Conservation (phyloP, 2,113 vertebrate genomes). For the Calyptomena viridis region DNA sequence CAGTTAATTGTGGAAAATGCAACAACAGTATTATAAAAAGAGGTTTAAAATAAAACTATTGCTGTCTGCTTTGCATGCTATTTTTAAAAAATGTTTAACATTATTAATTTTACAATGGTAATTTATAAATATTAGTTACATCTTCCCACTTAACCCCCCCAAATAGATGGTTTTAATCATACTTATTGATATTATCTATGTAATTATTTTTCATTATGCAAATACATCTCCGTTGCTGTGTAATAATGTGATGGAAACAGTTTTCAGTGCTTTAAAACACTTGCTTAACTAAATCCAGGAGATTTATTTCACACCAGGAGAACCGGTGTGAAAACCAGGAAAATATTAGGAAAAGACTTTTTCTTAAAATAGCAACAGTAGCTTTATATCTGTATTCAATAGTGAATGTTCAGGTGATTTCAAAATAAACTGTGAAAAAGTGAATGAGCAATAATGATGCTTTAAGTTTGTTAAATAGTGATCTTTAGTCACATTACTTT, state of each 20-base stretch:
- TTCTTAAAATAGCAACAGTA: not conserved
- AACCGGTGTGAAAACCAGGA: not conserved
- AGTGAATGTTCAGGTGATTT: not conserved
- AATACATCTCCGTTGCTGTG: constrained; percentile 13
- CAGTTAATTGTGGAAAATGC: constrained; percentile 51
- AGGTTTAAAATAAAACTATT: constrained; percentile 50
- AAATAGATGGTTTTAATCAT: constrained; percentile 37
- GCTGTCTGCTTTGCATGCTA: not conserved
- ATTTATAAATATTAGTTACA: constrained; percentile 55
- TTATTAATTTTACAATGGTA: constrained; percentile 50
- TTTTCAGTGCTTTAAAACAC: not conserved
- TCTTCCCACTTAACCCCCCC: not conserved
- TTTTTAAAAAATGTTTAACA: not conserved
- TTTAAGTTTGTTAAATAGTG: not conserved
- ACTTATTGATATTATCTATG: constrained; percentile 46
- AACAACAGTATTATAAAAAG: not conserved
- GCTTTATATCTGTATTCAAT: not conserved
- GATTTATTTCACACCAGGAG: not conserved
- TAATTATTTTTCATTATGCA: constrained; percentile 66
- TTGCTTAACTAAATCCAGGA: not conserved
- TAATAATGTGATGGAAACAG: not conserved
- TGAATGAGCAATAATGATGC: not conserved
- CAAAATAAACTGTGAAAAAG: not conserved
- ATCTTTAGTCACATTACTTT: not conserved
- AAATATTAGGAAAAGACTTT: not conserved